These are phyloP conservation scores for Euthynnus affinis DNA, from an alignment of 2,797 vertebrate genomes.

Conservation along the genomic window DNA sequence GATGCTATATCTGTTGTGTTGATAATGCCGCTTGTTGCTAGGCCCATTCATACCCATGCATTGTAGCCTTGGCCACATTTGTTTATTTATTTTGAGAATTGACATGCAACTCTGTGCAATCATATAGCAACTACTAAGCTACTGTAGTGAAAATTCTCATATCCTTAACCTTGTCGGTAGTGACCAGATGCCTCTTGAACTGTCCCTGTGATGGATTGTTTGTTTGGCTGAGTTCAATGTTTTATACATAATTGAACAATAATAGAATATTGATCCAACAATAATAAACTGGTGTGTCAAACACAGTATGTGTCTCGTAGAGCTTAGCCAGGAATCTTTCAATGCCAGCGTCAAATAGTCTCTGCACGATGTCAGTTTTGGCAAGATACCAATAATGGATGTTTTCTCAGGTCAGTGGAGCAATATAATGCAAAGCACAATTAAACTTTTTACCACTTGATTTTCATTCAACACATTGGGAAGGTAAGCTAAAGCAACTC, in stretches of 20 bases:
- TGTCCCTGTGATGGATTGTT: slow-evolving; percentile 43
- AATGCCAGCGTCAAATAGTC: slow-evolving; percentile 12
- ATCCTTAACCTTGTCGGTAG: slow-evolving; percentile 47
- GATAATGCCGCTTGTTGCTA: too few species aligned
- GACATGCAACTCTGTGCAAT: too few species aligned
- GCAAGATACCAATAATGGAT: not conserved
- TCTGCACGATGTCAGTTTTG: slow-evolving; percentile 12
- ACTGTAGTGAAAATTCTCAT: too few species aligned
- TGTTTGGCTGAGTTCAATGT: slow-evolving; percentile 35
- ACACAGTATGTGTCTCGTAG: not conserved
- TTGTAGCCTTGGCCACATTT: too few species aligned
- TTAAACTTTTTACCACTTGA: not conserved
- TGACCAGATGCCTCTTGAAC: slow-evolving; percentile 29
- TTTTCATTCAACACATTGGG: not conserved
- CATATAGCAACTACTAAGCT: too few species aligned
- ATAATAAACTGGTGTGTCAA: slow-evolving; percentile 41
- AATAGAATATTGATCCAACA: slow-evolving; percentile 55
- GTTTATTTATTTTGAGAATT: too few species aligned
- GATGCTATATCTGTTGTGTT: too few species aligned
- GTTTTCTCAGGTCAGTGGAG: not conserved
- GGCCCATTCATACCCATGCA: too few species aligned
- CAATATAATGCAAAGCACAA: not conserved
- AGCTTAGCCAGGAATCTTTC: slow-evolving; percentile 4
- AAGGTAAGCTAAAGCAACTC: not conserved
- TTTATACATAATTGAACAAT: slow-evolving; percentile 55